Percentiles rank a stretch among this genome's conserved stretches.
phyloP scores from a whole-genome alignment of 2,113 vertebrate genomes.

The Xerus inauris region DNA sequence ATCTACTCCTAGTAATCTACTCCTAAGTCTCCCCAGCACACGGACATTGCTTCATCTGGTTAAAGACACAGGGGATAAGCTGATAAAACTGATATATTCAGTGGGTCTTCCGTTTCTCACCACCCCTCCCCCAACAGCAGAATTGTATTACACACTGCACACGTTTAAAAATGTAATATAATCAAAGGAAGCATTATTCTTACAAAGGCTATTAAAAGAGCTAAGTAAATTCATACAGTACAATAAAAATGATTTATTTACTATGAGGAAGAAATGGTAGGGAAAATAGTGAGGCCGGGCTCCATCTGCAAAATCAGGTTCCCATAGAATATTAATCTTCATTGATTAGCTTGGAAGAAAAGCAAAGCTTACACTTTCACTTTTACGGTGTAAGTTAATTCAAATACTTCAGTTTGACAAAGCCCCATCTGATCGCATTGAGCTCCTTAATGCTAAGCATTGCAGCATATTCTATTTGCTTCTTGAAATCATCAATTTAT shows the following conservation, averaged over 20 bases:
- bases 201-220: conserved; percentile 85
- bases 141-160: conserved; percentile 61
- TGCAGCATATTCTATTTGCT: conserved; percentile 75
- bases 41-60: not conserved
- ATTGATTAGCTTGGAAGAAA: conserved; percentile 78
- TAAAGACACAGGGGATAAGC: conserved; percentile 19
- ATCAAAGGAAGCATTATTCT: conserved; percentile 83
- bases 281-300: conserved; percentile 76
- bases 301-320: conserved; percentile 81
- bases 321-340: conserved; percentile 84
- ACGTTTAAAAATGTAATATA: conserved; percentile 78
- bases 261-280: conserved; percentile 81
- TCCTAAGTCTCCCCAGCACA: not conserved
- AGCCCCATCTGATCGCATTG: conserved; percentile 75
- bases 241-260: conserved; percentile 88
- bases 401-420: conserved; percentile 76
- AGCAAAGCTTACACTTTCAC: conserved; percentile 67
- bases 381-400: conserved; percentile 74
- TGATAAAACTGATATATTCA: conserved; percentile 56
- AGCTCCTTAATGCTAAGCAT: conserved; percentile 72
- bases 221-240: conserved; percentile 86
- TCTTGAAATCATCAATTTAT: conserved; percentile 81
- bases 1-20: conserved; percentile 58
- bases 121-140: not conserved
- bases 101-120: not conserved